Percentiles rank a stretch among this genome's conserved stretches.
Evolutionary conservation across 2,113 vertebrate genomes (phyloP).

Genomic region (Colossoma macropomum): DNA sequence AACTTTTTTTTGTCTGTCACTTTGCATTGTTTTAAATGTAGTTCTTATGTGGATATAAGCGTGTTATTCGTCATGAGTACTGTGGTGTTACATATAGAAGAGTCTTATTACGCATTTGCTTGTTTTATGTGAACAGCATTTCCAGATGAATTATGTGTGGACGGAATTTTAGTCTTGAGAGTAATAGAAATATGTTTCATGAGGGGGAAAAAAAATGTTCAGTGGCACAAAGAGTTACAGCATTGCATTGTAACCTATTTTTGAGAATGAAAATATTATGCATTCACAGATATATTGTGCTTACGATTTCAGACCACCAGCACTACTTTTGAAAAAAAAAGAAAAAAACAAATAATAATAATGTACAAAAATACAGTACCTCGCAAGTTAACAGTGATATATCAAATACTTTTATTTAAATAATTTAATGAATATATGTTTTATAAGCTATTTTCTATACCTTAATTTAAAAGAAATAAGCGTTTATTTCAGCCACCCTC

Average conservation of each 20-base stretch:
- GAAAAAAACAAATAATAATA: constrained; percentile 59
- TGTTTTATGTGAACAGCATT: constrained; percentile 82
- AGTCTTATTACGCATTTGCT: constrained; percentile 81
- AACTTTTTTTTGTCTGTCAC: constrained; percentile 80
- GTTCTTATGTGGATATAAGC: constrained; percentile 80
- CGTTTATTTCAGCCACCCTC: constrained; percentile 77
- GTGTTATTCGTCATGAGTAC: constrained; percentile 75
- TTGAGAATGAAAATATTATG: constrained; percentile 82
- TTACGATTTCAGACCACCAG: constrained; percentile 84
- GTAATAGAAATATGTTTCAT: constrained; percentile 73
- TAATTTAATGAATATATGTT: constrained; percentile 86
- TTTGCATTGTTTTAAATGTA: constrained; percentile 84
- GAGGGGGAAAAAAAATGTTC: constrained; percentile 62
- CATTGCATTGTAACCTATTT: constrained; percentile 84
- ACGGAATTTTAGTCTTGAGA: constrained; percentile 73
- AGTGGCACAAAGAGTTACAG: constrained; percentile 80
- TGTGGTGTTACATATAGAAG: constrained; percentile 83
- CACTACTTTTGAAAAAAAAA: constrained; percentile 81
- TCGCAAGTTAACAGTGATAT: constrained; percentile 80
- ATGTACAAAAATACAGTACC: constrained; percentile 73
- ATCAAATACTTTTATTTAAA: constrained; percentile 85
- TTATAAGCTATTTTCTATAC: constrained; percentile 87
- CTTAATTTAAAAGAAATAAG: constrained; percentile 78
- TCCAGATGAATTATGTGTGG: constrained; percentile 78
- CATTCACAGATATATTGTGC: constrained; percentile 84